Conservation (phyloP, 64 coral and sea anemone genomes). For the Catalaphyllia jardinei region DNA sequence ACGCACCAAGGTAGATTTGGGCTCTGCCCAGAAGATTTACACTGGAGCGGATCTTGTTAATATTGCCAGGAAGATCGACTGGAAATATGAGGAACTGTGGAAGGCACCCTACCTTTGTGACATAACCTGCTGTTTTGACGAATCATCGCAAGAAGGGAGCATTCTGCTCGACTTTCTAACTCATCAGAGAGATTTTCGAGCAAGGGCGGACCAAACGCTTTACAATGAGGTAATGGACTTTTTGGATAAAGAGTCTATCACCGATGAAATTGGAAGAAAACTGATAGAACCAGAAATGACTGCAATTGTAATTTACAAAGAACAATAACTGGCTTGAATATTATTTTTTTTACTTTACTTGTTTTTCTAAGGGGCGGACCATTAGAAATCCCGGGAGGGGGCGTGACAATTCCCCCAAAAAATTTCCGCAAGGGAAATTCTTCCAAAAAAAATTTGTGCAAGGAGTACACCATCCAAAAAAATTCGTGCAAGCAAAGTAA, state of each 20-base stretch:
- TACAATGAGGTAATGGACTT: constrained; percentile 22
- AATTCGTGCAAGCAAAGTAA: too few species aligned
- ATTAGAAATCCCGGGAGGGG: too few species aligned
- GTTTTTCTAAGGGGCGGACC: too few species aligned
- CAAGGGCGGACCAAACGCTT: constrained; percentile 9
- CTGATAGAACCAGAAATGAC: background rate
- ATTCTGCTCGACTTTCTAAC: constrained; percentile 57
- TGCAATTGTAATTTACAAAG: background rate
- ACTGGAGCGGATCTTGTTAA: constrained; percentile 24
- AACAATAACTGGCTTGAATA: too few species aligned
- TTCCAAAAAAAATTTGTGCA: too few species aligned
- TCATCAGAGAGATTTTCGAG: constrained; percentile 46
- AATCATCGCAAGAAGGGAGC: constrained; percentile 28
- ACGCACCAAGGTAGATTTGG: constrained; percentile 24
- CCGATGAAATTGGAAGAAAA: constrained; percentile 13
- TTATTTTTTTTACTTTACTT: too few species aligned
- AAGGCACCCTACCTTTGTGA: constrained; percentile 22
- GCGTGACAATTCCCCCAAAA: too few species aligned
- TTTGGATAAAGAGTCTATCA: constrained; percentile 25
- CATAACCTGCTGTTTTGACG: constrained; percentile 57
- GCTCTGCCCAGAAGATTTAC: constrained; percentile 38
- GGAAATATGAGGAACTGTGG: constrained; percentile 20
- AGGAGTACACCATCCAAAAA: too few species aligned
- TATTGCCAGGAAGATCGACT: constrained; percentile 22
- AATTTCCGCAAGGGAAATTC: too few species aligned